Evolutionary conservation across 1,140 invertebrate genomes (phyloP).

Genomic region (Anoplophora glabripennis): DNA sequence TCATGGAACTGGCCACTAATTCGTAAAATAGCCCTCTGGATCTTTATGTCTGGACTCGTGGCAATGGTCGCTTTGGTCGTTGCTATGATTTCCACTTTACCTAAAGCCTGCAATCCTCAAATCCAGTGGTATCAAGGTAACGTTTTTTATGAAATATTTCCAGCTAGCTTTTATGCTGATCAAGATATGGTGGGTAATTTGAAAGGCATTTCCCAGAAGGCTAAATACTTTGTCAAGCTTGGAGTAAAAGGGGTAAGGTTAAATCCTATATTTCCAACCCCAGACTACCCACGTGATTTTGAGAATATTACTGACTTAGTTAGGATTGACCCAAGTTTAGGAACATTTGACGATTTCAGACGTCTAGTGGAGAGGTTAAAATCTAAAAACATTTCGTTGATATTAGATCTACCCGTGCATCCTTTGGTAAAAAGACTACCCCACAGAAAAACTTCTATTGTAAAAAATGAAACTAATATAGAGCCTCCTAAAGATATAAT

Average conservation of each 20-base stretch:
- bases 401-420: conserved; percentile 73
- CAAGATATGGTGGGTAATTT: conserved; percentile 74
- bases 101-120: conserved; percentile 65
- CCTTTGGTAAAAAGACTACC: conserved; percentile 54
- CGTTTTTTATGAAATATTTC: conserved; percentile 80
- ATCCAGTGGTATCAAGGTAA: conserved; percentile 77
- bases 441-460: conserved; percentile 11
- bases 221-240: conserved; percentile 66
- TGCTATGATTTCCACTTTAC: conserved; percentile 66
- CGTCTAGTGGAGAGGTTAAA: conserved; percentile 61
- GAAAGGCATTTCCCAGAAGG: conserved; percentile 61
- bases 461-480: conserved; percentile 20
- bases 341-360: conserved; percentile 63
- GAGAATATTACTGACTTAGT: conserved; percentile 61
- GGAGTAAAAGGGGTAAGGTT: conserved; percentile 66
- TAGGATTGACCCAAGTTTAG: conserved; percentile 62
- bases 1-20: conserved; percentile 80
- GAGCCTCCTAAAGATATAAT: conserved; percentile 42
- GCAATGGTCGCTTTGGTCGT: conserved; percentile 69
- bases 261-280: conserved; percentile 70
- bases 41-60: conserved; percentile 64
- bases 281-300: conserved; percentile 69
- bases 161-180: conserved; percentile 75
- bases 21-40: conserved; percentile 67
- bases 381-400: conserved; percentile 63